Base-by-base conservation (phyloP, 2,888 invertebrate species). In the Dendrolimus pini region DNA sequence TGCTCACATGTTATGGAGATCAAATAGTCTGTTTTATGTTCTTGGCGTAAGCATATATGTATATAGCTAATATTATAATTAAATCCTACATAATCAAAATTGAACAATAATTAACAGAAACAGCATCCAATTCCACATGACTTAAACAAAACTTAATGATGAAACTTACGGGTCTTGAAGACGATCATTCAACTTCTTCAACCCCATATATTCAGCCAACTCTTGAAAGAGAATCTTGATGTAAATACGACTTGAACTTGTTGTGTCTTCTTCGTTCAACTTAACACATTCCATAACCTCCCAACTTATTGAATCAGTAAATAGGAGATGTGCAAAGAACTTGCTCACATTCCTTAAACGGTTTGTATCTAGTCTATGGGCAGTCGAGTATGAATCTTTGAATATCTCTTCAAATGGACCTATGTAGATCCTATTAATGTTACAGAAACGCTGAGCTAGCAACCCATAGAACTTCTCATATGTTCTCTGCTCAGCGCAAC, bases 391-490 rank as follows among this genome's bases (percentile, higher is more conserved):
- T 0, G 99, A 98, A 76, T 98, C 98, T 75, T 94, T 94, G 76
- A 99, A 99, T 61, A 99, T 98, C 67, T 96, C 95, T 75, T 99
- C 97, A 80, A 98, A 99, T 0, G 97, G 97, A 55, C 94, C 95
- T 0, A 99, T 95, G 78, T 98, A 99, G 58, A 96, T 96, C 77
- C 95, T 94, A 77, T 99, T 98, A 7, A 99, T 95, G 70, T 96
- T 94, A 78, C 99, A 99, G 82, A 99, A 99, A 9, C 94, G 81
- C 88, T 98, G 98, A 0, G 98, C 98, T 56, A 99, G 83, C 41
- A 99, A 91, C 0, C 99, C 99, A 75, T 96, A 99, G 79, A 99
- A 99, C 81, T 99, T 98, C 80, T 99, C 99, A 75, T 99, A 99
- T 0, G 99, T 99, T 62, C 99, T 92, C 85, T 98, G 98, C 82